phyloP scores from a whole-genome alignment of 1,140 invertebrate genomes.

The Amyelois transitella region DNA sequence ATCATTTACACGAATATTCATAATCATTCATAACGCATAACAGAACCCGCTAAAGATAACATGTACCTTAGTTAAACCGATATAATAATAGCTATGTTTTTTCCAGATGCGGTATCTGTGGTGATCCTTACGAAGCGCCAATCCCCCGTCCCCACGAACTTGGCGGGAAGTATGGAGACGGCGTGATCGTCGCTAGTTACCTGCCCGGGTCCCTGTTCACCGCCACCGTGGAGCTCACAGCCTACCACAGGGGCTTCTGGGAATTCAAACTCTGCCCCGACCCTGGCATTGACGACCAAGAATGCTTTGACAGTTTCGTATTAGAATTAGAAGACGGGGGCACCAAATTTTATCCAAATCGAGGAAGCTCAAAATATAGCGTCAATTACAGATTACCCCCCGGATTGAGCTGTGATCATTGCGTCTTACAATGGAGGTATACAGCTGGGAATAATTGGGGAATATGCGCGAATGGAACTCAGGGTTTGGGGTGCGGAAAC shows the following conservation, averaged over 20 bases:
- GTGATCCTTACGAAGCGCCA: slow-evolving; percentile 85
- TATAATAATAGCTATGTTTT: background rate
- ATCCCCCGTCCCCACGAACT: slow-evolving; percentile 85
- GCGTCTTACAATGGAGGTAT: slow-evolving; percentile 88
- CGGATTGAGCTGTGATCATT: slow-evolving; percentile 82
- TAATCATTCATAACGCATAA: no score
- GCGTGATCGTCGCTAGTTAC: slow-evolving; percentile 84
- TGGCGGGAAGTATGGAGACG: slow-evolving; percentile 86
- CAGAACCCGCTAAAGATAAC: no score
- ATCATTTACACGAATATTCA: no score
- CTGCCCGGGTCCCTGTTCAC: slow-evolving; percentile 78
- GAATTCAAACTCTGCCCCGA: slow-evolving; percentile 87
- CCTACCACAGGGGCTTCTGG: slow-evolving; percentile 88
- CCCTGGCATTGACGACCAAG: slow-evolving; percentile 76
- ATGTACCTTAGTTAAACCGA: background rate
- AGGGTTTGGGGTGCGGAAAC: slow-evolving; percentile 84
- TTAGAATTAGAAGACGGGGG: slow-evolving; percentile 74
- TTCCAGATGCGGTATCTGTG: slow-evolving; percentile 84
- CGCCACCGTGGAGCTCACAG: slow-evolving; percentile 83
- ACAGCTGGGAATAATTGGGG: slow-evolving; percentile 88
- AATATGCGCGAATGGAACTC: slow-evolving; percentile 79
- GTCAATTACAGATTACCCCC: slow-evolving; percentile 80
- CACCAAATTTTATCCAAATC: slow-evolving; percentile 82
- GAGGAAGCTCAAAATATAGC: slow-evolving; percentile 82
- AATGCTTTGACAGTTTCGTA: slow-evolving; percentile 83